Percentiles rank a stretch among this genome's conserved stretches.
These are phyloP conservation scores for Mactromeris polynyma DNA, from an alignment of 2,888 invertebrate genomes.

Conservation along the genomic window DNA sequence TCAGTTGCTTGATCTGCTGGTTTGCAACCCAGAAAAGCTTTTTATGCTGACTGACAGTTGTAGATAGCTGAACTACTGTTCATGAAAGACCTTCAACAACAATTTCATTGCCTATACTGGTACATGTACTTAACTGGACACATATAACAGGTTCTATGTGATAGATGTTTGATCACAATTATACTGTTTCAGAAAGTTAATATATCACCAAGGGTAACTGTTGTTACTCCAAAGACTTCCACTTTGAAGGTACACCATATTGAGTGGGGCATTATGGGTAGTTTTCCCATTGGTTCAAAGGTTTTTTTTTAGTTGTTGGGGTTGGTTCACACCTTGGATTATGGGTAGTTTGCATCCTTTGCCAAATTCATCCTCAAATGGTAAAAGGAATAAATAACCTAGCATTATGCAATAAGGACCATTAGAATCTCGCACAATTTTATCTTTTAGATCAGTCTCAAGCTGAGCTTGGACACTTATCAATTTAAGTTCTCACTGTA, in stretches of 20 bases:
- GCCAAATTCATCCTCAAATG: neutral
- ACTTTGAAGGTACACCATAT: conserved; percentile 42
- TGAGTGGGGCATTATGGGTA: conserved; percentile 8
- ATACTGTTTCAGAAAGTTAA: conserved; percentile 59
- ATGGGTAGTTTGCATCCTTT: conserved; percentile 17
- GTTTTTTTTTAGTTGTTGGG: neutral
- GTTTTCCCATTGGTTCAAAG: neutral
- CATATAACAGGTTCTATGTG: too few relatives aligned
- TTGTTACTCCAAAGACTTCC: conserved; percentile 40
- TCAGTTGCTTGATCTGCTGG: too few relatives aligned
- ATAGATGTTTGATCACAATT: neutral
- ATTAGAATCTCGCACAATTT: neutral
- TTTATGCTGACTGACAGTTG: too few relatives aligned
- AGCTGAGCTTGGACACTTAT: too few relatives aligned
- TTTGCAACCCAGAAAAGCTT: too few relatives aligned
- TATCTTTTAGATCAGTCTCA: too few relatives aligned
- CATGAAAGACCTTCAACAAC: too few relatives aligned
- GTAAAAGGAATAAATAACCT: neutral
- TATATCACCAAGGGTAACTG: conserved; percentile 49
- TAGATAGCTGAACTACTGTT: too few relatives aligned
- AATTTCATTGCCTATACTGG: too few relatives aligned
- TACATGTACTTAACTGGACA: too few relatives aligned
- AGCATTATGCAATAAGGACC: neutral
- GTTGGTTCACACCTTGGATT: neutral
- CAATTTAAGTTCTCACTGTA: neutral